Evolutionary conservation across 1,140 invertebrate genomes (phyloP), one percentile per base, ranked within the genome.

Genomic region (Ephestia elutella): DNA sequence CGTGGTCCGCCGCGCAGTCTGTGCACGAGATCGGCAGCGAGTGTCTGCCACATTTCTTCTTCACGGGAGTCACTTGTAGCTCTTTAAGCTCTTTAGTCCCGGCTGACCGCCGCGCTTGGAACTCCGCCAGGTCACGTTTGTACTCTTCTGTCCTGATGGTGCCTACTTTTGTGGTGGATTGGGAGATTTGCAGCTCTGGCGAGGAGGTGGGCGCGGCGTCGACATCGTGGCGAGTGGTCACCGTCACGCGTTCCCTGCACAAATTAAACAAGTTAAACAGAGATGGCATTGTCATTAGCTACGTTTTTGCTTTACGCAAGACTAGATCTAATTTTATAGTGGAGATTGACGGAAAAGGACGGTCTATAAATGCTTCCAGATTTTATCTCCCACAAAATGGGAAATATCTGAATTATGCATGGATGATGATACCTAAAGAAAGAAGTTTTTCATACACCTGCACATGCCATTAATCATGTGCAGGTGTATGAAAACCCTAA

Each of bases 81-180:
- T 85, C 80, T 18, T 72, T 80, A 28, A 71, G 62, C 0, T 85
- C 80, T 18, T 72, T 80, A 28, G 49, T 60, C 0, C 78, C 82
- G 0, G 63, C 50, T 0, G 86, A 87, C 25, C 89, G 62, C 49
- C 89, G 75, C 4, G 87, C 86, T 66, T 85, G 81, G 65, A 90
- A 90, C 59, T 90, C 89, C 0, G 85, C 82, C 18, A 89, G 70
- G 56, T 86, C 86, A 9, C 82, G 73, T 68, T 86, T 88, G 66
- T 90, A 89, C 61, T 89, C 86, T 55, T 88, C 84, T 4, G 86
- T 90, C 51, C 84, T 78, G 30, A 89, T 87, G 13, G 86, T 85
- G 32, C 79, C 85, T 15, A 82, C 55, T 17, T 44, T 44, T 44
- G 64, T 56, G 5, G 70, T 56, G 35, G 53, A 65, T 13, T 64